A percentile compares a stretch with the other conserved stretches of the same genome.
Evolutionary conservation across 2,888 invertebrate species (phyloP).

Genomic region (Hyppa rectilinea): DNA sequence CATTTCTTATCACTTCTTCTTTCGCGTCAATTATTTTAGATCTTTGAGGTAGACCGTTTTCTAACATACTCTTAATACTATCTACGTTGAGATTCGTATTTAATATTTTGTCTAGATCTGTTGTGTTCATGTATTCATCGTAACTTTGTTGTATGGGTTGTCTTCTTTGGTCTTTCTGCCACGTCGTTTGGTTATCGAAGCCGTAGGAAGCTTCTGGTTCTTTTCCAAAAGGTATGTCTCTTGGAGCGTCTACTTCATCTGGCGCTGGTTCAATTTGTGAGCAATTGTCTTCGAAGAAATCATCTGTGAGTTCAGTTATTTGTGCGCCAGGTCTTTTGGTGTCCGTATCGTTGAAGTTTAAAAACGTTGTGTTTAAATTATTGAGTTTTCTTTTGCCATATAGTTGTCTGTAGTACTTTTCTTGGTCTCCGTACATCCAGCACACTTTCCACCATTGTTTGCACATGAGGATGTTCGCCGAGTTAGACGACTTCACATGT

Average conservation of each 20-base stretch:
- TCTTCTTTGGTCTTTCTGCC: constrained; percentile 90
- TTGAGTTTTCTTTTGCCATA: constrained; percentile 92
- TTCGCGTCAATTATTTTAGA: constrained; percentile 82
- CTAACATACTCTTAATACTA: constrained; percentile 84
- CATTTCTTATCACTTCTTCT: constrained; percentile 82
- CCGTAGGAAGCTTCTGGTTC: constrained; percentile 86
- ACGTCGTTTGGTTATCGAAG: constrained; percentile 81
- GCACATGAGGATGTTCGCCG: constrained; percentile 95
- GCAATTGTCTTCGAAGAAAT: constrained; percentile 84
- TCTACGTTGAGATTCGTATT: constrained; percentile 78
- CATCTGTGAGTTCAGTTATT: constrained; percentile 88
- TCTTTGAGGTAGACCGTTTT: constrained; percentile 86
- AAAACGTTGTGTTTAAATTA: constrained; percentile 80
- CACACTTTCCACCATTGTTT: constrained; percentile 98
- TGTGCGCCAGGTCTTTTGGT: constrained; percentile 87
- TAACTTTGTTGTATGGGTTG: constrained; percentile 86
- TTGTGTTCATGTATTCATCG: constrained; percentile 81
- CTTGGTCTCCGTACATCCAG: constrained; percentile 96
- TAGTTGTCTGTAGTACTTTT: constrained; percentile 95
- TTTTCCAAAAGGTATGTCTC: constrained; percentile 75
- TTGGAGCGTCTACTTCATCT: constrained; percentile 75
- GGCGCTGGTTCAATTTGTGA: constrained; percentile 84
- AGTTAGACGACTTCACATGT: constrained; percentile 89
- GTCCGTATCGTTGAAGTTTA: constrained; percentile 81
- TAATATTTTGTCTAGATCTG: constrained; percentile 84